Percentiles rank a stretch among this genome's conserved stretches.
Conservation (phyloP, 2,113 vertebrate genomes). For the Petaurus breviceps region DNA sequence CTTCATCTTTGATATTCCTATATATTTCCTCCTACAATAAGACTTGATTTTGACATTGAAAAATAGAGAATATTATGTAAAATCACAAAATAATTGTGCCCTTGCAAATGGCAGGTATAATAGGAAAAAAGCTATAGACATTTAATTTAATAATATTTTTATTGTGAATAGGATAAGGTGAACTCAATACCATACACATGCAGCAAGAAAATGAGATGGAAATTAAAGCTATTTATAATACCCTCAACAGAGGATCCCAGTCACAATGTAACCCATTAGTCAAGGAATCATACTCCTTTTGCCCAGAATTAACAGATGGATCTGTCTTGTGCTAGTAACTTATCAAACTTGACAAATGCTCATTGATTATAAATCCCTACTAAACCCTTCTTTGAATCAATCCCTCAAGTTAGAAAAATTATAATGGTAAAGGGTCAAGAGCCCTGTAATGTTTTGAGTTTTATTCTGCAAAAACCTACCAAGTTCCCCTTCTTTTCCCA, state of each 20-base stretch:
- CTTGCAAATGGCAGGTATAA: slow-evolving; percentile 7
- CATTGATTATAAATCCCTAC: background rate
- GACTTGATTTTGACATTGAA: background rate
- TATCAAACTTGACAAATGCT: background rate
- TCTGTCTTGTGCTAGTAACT: slow-evolving; percentile 16
- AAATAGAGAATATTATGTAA: background rate
- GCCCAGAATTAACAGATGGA: slow-evolving; percentile 13
- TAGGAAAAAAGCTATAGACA: background rate
- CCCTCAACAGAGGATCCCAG: background rate
- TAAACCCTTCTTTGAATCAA: background rate
- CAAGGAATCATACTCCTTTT: background rate
- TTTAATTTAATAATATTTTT: slow-evolving; percentile 73
- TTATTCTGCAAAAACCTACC: background rate
- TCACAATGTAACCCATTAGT: background rate
- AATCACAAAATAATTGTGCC: background rate
- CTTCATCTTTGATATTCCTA: background rate
- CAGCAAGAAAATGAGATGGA: slow-evolving; percentile 64
- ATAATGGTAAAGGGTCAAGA: rapidly evolving
- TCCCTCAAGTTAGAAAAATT: slow-evolving; percentile 40
- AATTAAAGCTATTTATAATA: slow-evolving; percentile 68
- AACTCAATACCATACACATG: slow-evolving; percentile 71
- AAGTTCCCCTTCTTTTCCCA: background rate
- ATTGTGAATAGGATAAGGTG: slow-evolving; percentile 77
- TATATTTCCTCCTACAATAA: background rate
- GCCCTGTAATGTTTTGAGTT: background rate